These are phyloP conservation scores for Anastrepha obliqua DNA, from an alignment of 1,140 invertebrate genomes.

Conservation along the genomic window DNA sequence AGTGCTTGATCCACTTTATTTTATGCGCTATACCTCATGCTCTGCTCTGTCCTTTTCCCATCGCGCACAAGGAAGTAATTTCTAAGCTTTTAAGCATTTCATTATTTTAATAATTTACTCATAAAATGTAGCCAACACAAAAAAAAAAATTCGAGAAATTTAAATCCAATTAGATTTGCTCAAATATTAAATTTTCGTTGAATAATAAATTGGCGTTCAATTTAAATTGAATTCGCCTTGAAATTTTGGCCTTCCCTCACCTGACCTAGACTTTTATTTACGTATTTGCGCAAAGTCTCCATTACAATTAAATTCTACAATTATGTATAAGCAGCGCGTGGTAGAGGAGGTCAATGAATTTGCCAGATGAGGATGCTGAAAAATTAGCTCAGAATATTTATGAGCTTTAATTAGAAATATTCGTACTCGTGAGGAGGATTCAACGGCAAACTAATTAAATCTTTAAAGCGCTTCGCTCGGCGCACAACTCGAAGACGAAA, in stretches of 20 bases:
- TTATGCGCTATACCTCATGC: no score
- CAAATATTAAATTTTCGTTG: not conserved
- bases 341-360: not conserved
- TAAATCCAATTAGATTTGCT: no score
- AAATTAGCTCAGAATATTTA: not conserved
- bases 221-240: slow-evolving; percentile 5
- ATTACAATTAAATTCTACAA: not conserved
- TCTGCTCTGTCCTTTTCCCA: no score
- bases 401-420: not conserved
- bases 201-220: not conserved
- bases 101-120: no score
- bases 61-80: no score
- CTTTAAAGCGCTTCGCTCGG: not conserved
- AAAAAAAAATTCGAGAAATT: no score
- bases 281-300: not conserved
- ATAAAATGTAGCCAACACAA: no score
- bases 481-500: not conserved
- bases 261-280: not conserved
- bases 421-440: no score
- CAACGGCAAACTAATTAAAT: not conserved
- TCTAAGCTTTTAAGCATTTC: no score
- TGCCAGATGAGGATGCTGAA: not conserved
- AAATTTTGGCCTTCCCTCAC: not conserved
- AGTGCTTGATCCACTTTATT: no score
- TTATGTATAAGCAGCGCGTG: not conserved